Base-by-base conservation (phyloP, 2,797 vertebrate species). In the Neosilurus hyrtlii region DNA sequence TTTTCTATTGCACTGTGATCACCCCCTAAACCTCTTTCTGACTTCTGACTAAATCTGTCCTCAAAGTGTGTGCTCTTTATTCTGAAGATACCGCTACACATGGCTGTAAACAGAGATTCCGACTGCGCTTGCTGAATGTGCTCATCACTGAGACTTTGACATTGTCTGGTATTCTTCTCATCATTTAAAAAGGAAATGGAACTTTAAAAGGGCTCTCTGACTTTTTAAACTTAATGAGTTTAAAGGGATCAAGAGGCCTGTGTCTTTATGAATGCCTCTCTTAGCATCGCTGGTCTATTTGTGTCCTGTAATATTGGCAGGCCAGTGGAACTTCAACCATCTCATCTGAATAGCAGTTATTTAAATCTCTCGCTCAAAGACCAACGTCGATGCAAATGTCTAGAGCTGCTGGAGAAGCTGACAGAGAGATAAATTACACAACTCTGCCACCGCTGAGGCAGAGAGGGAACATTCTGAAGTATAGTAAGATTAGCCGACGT, bases 311-410 rank as follows among this genome's bases (percentile, higher is more conserved):
- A 30, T 68, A 63, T 20, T 78, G 72, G 24, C 77, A 82, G 79
- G 59, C 73, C 77, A 56, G 63, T 35, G 30, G 52, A 10, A 24
- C 43, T 49, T 37, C 15, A 70, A 62, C 18, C 59, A 74, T 57
- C 76, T 49, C 22, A 81, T 87, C 75, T 76, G 57, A 86, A 89
- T 81, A 85, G 83, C 80, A 72, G 82, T 89, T 86, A 87, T 90
- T 89, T 87, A 92, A 92, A 94, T 90, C 80, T 73, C 6, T 10
- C 57, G 80, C 78, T 84, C 70, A 84, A 79, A 82, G 35, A 61
- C 88, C 54, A 15, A 62, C 83, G 82, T 83, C 85, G 83, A 90
- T 89, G 90, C 89, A 90, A 91, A 92, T 90, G 82, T 89, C 83
- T 83, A 54, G 82, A 82, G 6, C 18, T 30, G 63, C 82, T 86